Conservation (phyloP, 2,888 invertebrate species). For the Pyralis farinalis region DNA sequence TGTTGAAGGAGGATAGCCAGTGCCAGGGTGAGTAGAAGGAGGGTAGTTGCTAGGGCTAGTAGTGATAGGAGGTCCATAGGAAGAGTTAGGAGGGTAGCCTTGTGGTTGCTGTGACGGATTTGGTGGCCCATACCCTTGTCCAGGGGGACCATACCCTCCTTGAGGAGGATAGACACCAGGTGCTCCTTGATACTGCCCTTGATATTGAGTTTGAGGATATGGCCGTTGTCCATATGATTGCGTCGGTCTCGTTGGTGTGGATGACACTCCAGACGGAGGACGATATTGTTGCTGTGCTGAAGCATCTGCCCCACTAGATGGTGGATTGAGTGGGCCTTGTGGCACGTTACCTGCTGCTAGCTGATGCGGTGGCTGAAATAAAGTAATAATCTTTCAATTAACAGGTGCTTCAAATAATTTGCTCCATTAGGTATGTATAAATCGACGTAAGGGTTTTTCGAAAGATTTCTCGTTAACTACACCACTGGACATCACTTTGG, state of each 20-base stretch:
- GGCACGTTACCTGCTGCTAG: slow-evolving; percentile 74
- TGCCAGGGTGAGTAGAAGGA: slow-evolving; percentile 71
- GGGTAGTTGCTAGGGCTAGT: slow-evolving; percentile 81
- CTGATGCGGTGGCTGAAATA: slow-evolving; percentile 79
- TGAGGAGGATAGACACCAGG: slow-evolving; percentile 84
- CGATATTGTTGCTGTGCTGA: slow-evolving; percentile 73
- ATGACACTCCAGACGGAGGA: slow-evolving; percentile 71
- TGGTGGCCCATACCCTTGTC: slow-evolving; percentile 83
- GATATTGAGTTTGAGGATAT: slow-evolving; percentile 85
- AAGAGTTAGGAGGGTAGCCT: slow-evolving; percentile 83
- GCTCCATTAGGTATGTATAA: too few relatives aligned
- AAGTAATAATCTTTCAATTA: too few relatives aligned
- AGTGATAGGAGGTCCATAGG: slow-evolving; percentile 83
- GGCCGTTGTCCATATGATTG: slow-evolving; percentile 86
- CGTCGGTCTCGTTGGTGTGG: slow-evolving; percentile 82
- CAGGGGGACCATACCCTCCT: slow-evolving; percentile 84
- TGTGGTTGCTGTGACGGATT: slow-evolving; percentile 83
- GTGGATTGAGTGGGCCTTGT: slow-evolving; percentile 59
- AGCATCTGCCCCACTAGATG: slow-evolving; percentile 59
- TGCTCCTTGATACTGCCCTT: slow-evolving; percentile 79
- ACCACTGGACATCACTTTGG: too few relatives aligned
- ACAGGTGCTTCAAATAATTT: too few relatives aligned
- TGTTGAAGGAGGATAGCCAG: slow-evolving; percentile 68
- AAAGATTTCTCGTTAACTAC: too few relatives aligned
- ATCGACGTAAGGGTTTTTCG: too few relatives aligned